These are phyloP conservation scores for Pogoniulus pusillus DNA, from an alignment of 2,797 vertebrate species.

Conservation along the genomic window DNA sequence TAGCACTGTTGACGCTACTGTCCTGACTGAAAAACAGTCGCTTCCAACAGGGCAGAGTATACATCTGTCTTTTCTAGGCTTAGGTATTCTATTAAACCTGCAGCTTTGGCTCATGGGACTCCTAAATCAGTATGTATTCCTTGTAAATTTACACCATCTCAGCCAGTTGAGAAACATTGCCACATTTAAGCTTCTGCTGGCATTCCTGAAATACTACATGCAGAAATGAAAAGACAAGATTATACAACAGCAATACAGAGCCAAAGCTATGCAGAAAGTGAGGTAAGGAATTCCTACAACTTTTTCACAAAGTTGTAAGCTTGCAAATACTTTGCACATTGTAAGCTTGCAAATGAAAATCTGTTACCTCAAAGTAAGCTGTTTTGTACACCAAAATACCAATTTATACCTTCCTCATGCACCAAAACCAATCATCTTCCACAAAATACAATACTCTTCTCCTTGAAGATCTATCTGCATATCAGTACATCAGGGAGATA, in stretches of 20 bases:
- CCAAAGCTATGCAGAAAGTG: not conserved
- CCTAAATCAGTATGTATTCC: not conserved
- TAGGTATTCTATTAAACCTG: not conserved
- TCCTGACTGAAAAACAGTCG: too few relatives aligned
- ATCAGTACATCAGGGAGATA: not conserved
- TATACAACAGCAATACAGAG: not conserved
- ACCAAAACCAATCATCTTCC: not conserved
- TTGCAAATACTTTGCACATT: not conserved
- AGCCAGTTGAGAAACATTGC: not conserved
- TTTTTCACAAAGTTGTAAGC: not conserved
- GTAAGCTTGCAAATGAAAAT: not conserved
- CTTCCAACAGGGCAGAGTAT: not conserved
- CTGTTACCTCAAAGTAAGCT: not conserved
- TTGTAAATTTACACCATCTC: not conserved
- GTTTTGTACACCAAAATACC: not conserved
- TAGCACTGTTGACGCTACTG: not conserved
- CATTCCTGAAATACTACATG: not conserved
- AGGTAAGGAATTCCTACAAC: not conserved
- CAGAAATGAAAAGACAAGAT: not conserved
- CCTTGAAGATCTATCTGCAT: not conserved
- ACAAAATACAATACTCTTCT: not conserved
- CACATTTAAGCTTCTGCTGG: not conserved
- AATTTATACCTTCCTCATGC: not conserved
- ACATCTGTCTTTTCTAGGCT: not conserved
- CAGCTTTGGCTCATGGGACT: not conserved